Evolutionary conservation across 2,113 vertebrate genomes (phyloP).

Genomic region (Cyprinus carpio): DNA sequence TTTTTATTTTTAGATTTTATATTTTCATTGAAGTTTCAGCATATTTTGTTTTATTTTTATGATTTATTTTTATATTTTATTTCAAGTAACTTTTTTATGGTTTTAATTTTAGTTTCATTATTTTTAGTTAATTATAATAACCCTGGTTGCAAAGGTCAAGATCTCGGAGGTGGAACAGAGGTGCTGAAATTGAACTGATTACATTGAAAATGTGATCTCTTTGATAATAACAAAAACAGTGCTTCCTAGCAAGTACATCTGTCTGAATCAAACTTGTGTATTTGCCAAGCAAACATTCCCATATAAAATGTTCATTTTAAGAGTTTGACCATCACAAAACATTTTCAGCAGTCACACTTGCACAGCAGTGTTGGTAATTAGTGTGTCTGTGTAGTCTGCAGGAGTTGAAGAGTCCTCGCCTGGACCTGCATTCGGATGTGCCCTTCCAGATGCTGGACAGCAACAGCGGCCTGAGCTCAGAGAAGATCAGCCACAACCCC

Average conservation of each 20-base stretch:
- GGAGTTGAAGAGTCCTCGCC: constrained; percentile 86
- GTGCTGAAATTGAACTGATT: not conserved
- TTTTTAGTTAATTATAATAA: no score
- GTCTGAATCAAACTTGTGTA: not conserved
- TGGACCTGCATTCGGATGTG: constrained; percentile 89
- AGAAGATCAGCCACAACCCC: constrained; percentile 96
- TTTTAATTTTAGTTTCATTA: no score
- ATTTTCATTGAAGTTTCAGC: no score
- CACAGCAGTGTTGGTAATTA: not conserved
- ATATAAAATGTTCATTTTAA: not conserved
- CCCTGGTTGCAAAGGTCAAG: no score
- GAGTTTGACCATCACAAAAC: not conserved
- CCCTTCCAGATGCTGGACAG: constrained; percentile 98
- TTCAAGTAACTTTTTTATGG: no score
- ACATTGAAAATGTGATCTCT: not conserved
- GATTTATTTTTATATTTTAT: no score
- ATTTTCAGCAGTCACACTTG: not conserved
- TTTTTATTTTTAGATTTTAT: no score
- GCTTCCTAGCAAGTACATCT: not conserved
- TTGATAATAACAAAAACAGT: not conserved
- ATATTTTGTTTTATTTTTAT: no score
- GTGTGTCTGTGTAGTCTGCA: constrained; percentile 72
- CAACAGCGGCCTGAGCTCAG: constrained; percentile 86
- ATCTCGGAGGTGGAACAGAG: no score
- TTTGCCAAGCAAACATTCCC: not conserved